Evolutionary conservation across 2,797 vertebrate genomes (phyloP).

Genomic region (Macrochelys suwanniensis): DNA sequence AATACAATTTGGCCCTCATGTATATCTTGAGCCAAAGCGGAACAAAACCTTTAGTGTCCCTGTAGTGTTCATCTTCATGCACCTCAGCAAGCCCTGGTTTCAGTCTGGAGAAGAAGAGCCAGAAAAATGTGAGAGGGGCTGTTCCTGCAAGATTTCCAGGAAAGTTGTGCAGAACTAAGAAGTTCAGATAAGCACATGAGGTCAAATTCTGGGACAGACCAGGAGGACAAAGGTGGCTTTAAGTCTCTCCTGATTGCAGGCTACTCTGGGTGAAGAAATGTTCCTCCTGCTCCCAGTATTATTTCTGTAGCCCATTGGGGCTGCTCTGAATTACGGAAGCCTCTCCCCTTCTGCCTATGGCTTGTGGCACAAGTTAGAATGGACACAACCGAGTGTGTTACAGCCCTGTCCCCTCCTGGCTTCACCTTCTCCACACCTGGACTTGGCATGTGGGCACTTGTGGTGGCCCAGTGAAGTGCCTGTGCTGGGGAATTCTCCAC

Average conservation of each 20-base stretch:
- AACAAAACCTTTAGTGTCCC: background rate
- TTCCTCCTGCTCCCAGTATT: background rate
- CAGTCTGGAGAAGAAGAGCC: background rate
- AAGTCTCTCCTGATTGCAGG: background rate
- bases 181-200: background rate
- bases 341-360: rapidly evolving
- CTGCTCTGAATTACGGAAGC: background rate
- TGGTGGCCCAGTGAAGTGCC: no score
- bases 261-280: background rate
- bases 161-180: background rate
- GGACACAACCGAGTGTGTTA: background rate
- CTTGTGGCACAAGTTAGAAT: background rate
- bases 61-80: background rate
- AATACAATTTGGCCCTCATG: background rate
- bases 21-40: background rate
- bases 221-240: background rate
- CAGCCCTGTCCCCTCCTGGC: background rate
- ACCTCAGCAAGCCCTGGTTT: background rate
- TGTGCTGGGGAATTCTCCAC: rapidly evolving
- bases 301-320: background rate
- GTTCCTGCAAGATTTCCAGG: rapidly evolving
- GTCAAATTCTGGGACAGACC: background rate
- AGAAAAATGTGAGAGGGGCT: background rate
- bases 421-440: background rate
- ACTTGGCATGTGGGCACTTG: background rate